Evolutionary conservation across 1,140 invertebrate genomes (phyloP), one percentile per base, ranked within the genome.

Genomic region (Melitaea cinxia): DNA sequence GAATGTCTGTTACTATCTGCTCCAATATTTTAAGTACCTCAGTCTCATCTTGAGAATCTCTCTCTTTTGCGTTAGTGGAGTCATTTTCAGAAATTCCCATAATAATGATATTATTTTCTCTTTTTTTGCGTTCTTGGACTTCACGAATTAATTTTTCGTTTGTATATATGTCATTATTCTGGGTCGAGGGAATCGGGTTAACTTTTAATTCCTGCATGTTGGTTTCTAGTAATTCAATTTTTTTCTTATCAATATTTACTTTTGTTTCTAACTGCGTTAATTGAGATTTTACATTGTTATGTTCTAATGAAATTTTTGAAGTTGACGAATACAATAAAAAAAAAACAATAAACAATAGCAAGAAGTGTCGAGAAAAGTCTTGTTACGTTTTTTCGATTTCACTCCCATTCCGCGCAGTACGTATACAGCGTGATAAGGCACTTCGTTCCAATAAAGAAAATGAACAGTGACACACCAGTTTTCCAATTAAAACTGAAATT

Each of bases 151-250:
- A 42, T 56, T 56, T 19, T 42, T 56, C 54, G 2, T 42, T 42
- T 24, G 21, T 39, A 10, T 39, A 55, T 55, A 39, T 37, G n/a
- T 56, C 33, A 23, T 39, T 56, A 56, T 37, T 56, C 1, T 6
- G 53, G 5, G 53, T n/a, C 39, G 53, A 12, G 23, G 53, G 9
- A 17, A 33, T 9, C 1, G 33, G 33, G n/a, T 21, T 3, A 39
- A 37, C 39, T 56, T 56, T 37, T 56, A 56, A 56, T 56, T 56
- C 53, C 7, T 56, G 23, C 2, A 56, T 23, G 39, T 56, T 56
- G 14, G 30, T 56, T 37, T 56, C 53, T n/a, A 56, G 53, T 12
- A 39, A 37, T 56, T 56, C 33, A 23, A 37, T 56, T 56, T 56
- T 56, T 2, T 56, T 39, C 4, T 52, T n/a, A 14, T 28, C n/a